Base-by-base conservation (phyloP, 2,888 invertebrate genomes). In the Malacosoma neustria region DNA sequence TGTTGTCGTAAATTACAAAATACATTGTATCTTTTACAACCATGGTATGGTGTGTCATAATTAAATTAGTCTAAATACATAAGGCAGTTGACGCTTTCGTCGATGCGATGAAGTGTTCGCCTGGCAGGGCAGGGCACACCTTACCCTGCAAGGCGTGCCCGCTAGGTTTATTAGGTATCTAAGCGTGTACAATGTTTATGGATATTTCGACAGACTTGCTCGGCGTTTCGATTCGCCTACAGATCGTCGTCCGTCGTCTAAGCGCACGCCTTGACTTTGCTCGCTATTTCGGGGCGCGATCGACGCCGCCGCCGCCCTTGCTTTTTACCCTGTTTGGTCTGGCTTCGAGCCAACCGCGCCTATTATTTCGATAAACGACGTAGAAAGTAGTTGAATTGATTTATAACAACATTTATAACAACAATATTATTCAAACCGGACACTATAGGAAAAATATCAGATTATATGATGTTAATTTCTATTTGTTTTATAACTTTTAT, bases 281-380 rank as follows among this genome's bases (percentile, higher is more conserved):
- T 65, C 72, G 81, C 81, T 82, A 82, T 82, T 76, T 82, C 66
- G 66, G 67, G 84, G 82, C 71, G 79, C 80, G 75, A 75, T 66
- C 65, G 67, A 51, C 64, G 75, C 61, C 72, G 69, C 58, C 69
- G 64, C 71, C 79, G 70, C 66, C 72, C 73, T 74, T 72, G 63
- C 79, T 81, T 84, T 84, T 81, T 79, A 77, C 82, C 80, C 80
- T 80, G 72, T 82, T 82, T 80, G 71, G 69, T 69, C 77, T 84
- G 81, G 82, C 77, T 58, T 52, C 37, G 41, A 56, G 80, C 84
- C 82, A 84, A 74, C 67, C 66, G 64, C 72, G 67, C 73, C 71
- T 70, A 59, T 65, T 60, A 62, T 58, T 54, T 49, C 57, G 46
- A 57, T 54, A 44, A 51, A 55, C 49, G 50, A 56, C 51, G 45